Conservation (phyloP, 1,140 invertebrate species). For the Berghia stephanieae region DNA sequence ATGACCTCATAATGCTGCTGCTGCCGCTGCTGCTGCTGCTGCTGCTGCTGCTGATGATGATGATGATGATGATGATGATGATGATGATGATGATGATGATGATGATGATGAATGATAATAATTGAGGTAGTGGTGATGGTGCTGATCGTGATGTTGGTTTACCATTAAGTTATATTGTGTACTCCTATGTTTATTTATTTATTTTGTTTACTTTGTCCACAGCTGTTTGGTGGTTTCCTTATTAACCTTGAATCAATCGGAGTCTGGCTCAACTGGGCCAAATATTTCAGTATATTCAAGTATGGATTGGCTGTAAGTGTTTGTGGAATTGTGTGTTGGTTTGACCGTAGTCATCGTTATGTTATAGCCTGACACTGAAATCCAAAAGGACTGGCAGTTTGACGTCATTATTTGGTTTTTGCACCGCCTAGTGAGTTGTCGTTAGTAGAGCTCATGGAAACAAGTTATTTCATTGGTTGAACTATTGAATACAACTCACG, state of each 20-base stretch:
- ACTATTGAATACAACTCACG: too few relatives aligned
- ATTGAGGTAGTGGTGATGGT: not conserved
- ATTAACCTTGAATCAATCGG: slow-evolving; percentile 59
- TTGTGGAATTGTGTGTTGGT: too few relatives aligned
- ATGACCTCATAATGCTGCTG: not conserved
- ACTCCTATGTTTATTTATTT: not conserved
- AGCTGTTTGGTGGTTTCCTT: slow-evolving; percentile 62
- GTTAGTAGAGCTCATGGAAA: too few relatives aligned
- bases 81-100: not conserved
- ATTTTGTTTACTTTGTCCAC: too few relatives aligned
- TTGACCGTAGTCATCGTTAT: too few relatives aligned
- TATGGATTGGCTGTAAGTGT: slow-evolving; percentile 57
- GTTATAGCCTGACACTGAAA: too few relatives aligned
- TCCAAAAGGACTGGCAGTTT: too few relatives aligned
- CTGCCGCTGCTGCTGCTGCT: not conserved
- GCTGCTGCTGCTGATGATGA: not conserved
- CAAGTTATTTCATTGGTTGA: too few relatives aligned
- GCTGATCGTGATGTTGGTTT: not conserved
- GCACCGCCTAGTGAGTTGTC: too few relatives aligned
- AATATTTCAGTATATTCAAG: slow-evolving; percentile 61
- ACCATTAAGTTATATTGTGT: not conserved
- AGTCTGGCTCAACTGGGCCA: slow-evolving; percentile 56
- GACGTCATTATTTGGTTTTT: too few relatives aligned
- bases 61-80: not conserved
- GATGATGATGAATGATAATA: not conserved